These are phyloP conservation scores for Plestiodon gilberti DNA, from an alignment of 2,113 vertebrate genomes.

Conservation along the genomic window DNA sequence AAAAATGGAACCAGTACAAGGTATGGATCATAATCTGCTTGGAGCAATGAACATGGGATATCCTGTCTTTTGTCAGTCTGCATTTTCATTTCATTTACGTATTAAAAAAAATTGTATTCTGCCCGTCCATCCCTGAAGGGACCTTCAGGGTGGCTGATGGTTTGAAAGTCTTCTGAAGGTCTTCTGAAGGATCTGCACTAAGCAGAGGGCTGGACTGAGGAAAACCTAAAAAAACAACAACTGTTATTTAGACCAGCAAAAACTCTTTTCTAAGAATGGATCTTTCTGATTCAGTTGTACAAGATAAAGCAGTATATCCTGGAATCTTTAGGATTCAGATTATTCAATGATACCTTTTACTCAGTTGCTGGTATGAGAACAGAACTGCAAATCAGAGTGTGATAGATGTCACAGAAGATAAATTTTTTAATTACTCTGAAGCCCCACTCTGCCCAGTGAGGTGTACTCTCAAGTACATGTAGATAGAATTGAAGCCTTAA, in stretches of 20 bases:
- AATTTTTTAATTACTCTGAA: too few species aligned
- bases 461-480: too few species aligned
- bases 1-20: constrained; percentile 32
- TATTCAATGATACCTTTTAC: neutral
- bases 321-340: neutral
- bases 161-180: constrained; percentile 44
- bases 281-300: constrained; percentile 14
- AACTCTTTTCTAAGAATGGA: constrained; percentile 49
- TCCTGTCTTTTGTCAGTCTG: constrained; percentile 67
- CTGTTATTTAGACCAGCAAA: constrained; percentile 57
- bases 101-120: too few species aligned
- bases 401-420: too few species aligned
- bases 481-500: too few species aligned
- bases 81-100: constrained; percentile 49
- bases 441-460: too few species aligned
- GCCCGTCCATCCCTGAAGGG: too few species aligned
- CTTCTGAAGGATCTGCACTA: constrained; percentile 61
- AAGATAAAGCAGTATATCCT: constrained; percentile 33
- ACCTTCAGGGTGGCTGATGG: too few species aligned
- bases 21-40: constrained; percentile 59
- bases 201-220: constrained; percentile 67
- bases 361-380: neutral
- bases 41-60: constrained; percentile 52
- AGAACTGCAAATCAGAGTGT: neutral
- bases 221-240: constrained; percentile 79